phyloP scores from a whole-genome alignment of 2,888 invertebrate genomes.

The Capitulum mitella region DNA sequence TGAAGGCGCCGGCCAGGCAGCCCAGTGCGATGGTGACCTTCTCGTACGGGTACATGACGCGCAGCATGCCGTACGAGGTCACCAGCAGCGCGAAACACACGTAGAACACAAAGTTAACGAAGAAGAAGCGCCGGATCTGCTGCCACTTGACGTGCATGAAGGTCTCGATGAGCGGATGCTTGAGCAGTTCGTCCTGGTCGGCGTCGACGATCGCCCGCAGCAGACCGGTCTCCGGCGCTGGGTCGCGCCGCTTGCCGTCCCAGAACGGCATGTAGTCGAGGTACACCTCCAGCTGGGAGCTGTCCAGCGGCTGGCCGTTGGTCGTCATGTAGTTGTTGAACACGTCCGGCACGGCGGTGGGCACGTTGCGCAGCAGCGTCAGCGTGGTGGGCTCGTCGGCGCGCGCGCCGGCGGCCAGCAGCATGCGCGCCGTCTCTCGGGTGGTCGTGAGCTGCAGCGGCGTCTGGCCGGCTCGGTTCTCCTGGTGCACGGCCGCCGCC shows the following conservation, averaged over 20 bases:
- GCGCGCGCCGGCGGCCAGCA: constrained; percentile 49
- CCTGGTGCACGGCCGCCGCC: constrained; percentile 41
- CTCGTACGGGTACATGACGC: neutral
- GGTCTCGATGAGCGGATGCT: constrained; percentile 53
- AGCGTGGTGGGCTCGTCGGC: constrained; percentile 49
- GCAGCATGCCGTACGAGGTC: constrained; percentile 45
- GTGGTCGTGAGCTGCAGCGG: constrained; percentile 49
- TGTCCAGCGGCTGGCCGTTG: constrained; percentile 47
- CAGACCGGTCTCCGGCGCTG: constrained; percentile 52
- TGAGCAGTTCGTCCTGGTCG: constrained; percentile 48
- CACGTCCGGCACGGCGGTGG: constrained; percentile 50
- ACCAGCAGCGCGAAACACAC: constrained; percentile 49
- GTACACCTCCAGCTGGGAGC: constrained; percentile 46
- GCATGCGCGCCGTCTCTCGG: constrained; percentile 46
- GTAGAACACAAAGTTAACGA: constrained; percentile 49
- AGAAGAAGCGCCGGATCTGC: constrained; percentile 51
- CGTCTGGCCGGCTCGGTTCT: constrained; percentile 49
- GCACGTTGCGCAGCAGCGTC: constrained; percentile 50
- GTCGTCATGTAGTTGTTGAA: constrained; percentile 50
- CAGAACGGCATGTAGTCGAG: constrained; percentile 47
- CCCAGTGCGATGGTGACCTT: neutral
- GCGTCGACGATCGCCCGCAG: constrained; percentile 51
- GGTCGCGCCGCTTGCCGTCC: constrained; percentile 40
- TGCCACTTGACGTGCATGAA: constrained; percentile 54
- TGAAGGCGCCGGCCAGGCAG: neutral